Base-by-base conservation (phyloP, 2,113 vertebrate species). In the Cranoglanis bouderius region DNA sequence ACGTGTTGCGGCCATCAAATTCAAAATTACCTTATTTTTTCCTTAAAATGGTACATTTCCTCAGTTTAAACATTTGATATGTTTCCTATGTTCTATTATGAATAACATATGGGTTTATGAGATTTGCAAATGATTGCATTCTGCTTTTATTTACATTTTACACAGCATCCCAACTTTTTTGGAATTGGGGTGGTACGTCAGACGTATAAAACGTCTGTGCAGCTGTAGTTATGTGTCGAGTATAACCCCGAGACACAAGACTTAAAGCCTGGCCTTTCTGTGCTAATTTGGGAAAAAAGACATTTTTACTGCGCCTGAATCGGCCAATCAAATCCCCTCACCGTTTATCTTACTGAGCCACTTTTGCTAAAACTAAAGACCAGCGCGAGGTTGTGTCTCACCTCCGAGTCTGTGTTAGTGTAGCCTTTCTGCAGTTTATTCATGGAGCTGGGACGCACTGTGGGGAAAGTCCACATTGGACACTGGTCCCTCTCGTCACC, bases 391-490 rank as follows among this genome's bases (percentile, higher is more conserved):
- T 13, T 26, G 26, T 26, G 29, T 8, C 84, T 88, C 94, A 97
- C 98, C 93, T 97, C 97, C 0, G 96, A 95, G 81, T 97, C 95
- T 12, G 96, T 95, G 89, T 97, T 95, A 92, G 85, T 95, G 96
- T 88, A 91, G 88, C 96, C 96, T 91, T 98, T 97, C 96, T 99
- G 98, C 91, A 98, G 94, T 90, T 99, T 97, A 94, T 95, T 96
- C 91, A 98, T 93, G 18, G 98, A 97, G 93, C 93, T 97, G 14
- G 97, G 97, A 89, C 97, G 96, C 92, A 99, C 97, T 55, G 98
- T 99, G 46, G 98, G 98, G 92, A 99, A 99, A 0, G 97, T 98
- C 98, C 98, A 99, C 87, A 97, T 93, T 35, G 98, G 98, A 93
- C 97, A 97, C 67, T 96, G 96, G 87, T 98, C 96, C 90, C 96